phyloP scores from a whole-genome alignment of 2,888 invertebrate species.

The Agrilus biguttatus region DNA sequence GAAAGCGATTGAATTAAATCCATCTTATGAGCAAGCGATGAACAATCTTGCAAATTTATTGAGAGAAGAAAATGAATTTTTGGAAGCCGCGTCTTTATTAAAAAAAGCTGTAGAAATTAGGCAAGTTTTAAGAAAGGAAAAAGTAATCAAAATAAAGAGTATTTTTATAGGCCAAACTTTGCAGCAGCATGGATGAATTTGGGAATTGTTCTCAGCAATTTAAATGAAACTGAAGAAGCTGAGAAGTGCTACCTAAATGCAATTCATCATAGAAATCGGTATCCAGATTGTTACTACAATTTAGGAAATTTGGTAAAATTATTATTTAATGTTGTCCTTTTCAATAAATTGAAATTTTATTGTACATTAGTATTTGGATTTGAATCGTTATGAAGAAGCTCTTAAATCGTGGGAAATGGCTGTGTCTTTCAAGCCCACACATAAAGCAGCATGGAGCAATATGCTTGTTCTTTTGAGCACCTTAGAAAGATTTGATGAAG shows the following conservation, averaged over 20 bases:
- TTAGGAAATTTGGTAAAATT: slow-evolving; percentile 75
- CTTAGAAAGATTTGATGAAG: slow-evolving; percentile 39
- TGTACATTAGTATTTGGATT: slow-evolving; percentile 58
- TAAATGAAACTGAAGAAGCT: slow-evolving; percentile 55
- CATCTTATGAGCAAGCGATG: slow-evolving; percentile 81
- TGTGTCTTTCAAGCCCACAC: slow-evolving; percentile 58
- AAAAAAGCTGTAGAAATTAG: slow-evolving; percentile 56
- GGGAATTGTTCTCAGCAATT: slow-evolving; percentile 75
- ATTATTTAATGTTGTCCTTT: slow-evolving; percentile 6
- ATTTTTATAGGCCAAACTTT: slow-evolving; percentile 55
- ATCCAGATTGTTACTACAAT: slow-evolving; percentile 90
- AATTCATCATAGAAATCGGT: slow-evolving; percentile 56
- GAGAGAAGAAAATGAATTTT: slow-evolving; percentile 49
- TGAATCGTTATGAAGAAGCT: slow-evolving; percentile 58
- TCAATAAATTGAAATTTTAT: background rate
- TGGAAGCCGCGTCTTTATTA: slow-evolving; percentile 61
- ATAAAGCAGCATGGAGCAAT: slow-evolving; percentile 85
- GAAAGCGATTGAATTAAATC: slow-evolving; percentile 42
- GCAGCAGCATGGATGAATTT: slow-evolving; percentile 98
- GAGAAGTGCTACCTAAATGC: slow-evolving; percentile 69
- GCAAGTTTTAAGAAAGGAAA: slow-evolving; percentile 29
- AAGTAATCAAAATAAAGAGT: too few species aligned
- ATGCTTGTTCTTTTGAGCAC: slow-evolving; percentile 72
- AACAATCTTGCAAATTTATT: slow-evolving; percentile 84
- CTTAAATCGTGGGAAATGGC: slow-evolving; percentile 71